Percentiles rank a stretch among this genome's conserved stretches.
phyloP scores from a whole-genome alignment of 2,113 vertebrate species.

The Tretioscincus oriximinensis region DNA sequence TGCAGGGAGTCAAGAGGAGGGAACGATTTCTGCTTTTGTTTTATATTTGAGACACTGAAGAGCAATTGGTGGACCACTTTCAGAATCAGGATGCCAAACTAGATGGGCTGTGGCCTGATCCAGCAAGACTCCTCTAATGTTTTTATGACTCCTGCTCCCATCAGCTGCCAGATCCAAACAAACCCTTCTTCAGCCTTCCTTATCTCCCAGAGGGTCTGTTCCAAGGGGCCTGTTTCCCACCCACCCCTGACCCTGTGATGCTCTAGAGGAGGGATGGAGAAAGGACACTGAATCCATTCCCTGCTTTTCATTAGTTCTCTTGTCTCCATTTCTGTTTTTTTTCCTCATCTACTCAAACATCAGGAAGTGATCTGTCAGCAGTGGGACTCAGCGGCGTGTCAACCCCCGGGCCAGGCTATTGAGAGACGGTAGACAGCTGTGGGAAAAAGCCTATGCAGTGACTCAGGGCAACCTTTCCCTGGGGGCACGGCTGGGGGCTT shows the following conservation, averaged over 20 bases:
- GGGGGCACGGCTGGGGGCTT: background rate
- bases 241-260: background rate
- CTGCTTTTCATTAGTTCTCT: conserved; percentile 11
- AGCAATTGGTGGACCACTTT: no score
- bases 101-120: no score
- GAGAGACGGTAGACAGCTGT: background rate
- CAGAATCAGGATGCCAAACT: no score
- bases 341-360: fast-evolving
- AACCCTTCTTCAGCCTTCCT: no score
- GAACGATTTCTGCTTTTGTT: no score
- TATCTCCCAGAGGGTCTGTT: no score
- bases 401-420: fast-evolving
- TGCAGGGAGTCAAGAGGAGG: no score
- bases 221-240: background rate
- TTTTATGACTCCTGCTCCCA: no score
- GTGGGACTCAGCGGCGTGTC: background rate
- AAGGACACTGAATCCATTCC: no score
- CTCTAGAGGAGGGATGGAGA: background rate
- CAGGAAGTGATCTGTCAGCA: conserved; percentile 21
- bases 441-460: background rate
- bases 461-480: background rate
- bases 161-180: no score
- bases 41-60: no score
- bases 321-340: background rate
- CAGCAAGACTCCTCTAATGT: no score